Percentiles rank a stretch among this genome's conserved stretches.
phyloP scores from a whole-genome alignment of 1,140 invertebrate species.

The Coelopa frigida region DNA sequence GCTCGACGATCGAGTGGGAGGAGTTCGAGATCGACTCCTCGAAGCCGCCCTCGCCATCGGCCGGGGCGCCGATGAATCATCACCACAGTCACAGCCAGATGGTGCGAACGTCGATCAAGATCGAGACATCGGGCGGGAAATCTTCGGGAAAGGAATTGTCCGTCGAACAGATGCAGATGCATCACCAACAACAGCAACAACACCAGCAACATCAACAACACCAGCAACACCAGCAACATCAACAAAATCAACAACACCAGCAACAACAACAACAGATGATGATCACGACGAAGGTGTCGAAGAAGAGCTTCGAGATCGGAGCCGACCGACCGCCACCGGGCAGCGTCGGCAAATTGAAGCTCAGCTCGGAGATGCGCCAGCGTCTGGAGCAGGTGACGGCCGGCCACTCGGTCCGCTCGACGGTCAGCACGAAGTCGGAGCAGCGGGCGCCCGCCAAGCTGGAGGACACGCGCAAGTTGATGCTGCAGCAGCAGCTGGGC shows the following conservation, averaged over 20 bases:
- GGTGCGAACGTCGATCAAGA: constrained; percentile 25
- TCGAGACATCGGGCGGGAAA: constrained; percentile 20
- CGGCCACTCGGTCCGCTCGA: constrained; percentile 73
- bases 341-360: constrained; percentile 82
- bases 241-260: background rate
- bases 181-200: no score
- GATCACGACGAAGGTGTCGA: constrained; percentile 29
- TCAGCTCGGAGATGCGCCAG: constrained; percentile 87
- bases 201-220: no score
- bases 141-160: constrained; percentile 24
- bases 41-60: constrained; percentile 28
- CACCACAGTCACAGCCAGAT: constrained; percentile 19
- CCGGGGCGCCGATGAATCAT: constrained; percentile 7
- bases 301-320: constrained; percentile 64
- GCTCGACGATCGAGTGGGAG: constrained; percentile 63
- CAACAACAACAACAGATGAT: constrained; percentile 14
- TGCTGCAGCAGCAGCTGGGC: constrained; percentile 77
- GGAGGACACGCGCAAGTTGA: constrained; percentile 74
- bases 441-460: constrained; percentile 67
- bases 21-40: constrained; percentile 64
- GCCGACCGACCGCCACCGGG: constrained; percentile 71
- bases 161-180: no score
- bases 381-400: constrained; percentile 82
- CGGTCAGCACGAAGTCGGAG: constrained; percentile 60
- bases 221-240: background rate